Percentiles rank a stretch among this genome's conserved stretches.
Conservation (phyloP, 2,113 vertebrate genomes). For the Thymallus thymallus region DNA sequence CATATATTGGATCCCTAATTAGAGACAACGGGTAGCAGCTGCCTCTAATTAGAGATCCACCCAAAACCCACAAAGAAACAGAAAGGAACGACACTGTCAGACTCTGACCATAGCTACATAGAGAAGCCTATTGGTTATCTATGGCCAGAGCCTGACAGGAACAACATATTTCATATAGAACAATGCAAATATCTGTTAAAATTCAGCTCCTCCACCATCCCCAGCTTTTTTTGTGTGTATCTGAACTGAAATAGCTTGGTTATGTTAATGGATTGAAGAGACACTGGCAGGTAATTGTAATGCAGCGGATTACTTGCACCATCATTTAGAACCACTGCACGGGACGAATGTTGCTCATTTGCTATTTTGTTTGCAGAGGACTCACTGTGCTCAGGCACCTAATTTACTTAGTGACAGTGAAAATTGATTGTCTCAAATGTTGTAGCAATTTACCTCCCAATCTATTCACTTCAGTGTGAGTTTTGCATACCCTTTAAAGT, state of each 20-base stretch:
- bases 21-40: too few species aligned
- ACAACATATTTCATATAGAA: not conserved
- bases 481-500: not conserved
- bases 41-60: too few species aligned
- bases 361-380: conserved; percentile 58
- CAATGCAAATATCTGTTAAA: conserved; percentile 15
- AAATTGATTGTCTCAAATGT: conserved; percentile 50
- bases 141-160: too few species aligned
- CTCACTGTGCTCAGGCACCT: conserved; percentile 35
- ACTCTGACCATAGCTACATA: too few species aligned
- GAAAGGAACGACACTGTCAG: too few species aligned
- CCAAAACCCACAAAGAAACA: too few species aligned
- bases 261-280: conserved; percentile 52
- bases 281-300: conserved; percentile 63
- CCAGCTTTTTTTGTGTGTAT: conserved; percentile 14
- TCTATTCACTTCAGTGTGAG: conserved; percentile 6
- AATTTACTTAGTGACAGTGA: conserved; percentile 53
- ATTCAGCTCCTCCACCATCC: conserved; percentile 40
- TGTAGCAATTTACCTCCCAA: conserved; percentile 40
- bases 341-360: conserved; percentile 55
- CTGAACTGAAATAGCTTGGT: conserved; percentile 50
- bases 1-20: too few species aligned
- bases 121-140: too few species aligned
- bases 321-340: conserved; percentile 63
- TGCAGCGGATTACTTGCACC: conserved; percentile 43